Evolutionary conservation across 2,113 vertebrate species (phyloP), one percentile per base, ranked within the genome.

Genomic region (Zingel zingel): DNA sequence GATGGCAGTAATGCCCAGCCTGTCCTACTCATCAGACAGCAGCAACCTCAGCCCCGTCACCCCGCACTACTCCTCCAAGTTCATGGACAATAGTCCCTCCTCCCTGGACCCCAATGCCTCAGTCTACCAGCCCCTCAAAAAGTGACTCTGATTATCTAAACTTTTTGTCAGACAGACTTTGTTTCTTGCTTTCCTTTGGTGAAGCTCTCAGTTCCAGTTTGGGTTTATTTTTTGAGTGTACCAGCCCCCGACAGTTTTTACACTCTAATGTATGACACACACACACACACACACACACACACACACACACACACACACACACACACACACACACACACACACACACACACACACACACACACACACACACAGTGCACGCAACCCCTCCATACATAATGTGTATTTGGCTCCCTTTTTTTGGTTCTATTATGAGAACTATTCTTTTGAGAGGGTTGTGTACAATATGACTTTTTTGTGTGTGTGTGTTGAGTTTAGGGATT

Each of bases 1-100:
- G 85, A 99, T 99, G 98, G 98, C 98, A 0, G 98, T 99, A 84
- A 99, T 99, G 98, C 98, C 98, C 91, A 99, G 97, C 93, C 97
- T 99, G 90, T 95, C 96, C 0, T 99, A 99, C 96, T 97, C 96
- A 0, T 95, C 97, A 2, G 97, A 98, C 85, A 92, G 96, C 95
- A 97, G 96, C 95, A 97, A 95, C 72, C 95, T 97, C 89, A 97
- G 95, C 89, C 95, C 97, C 0, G 97, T 99, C 48, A 93, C 97
- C 74, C 98, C 98, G 11, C 98, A 99, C 89, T 99, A 99, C 69
- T 99, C 98, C 61, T 99, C 98, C 94, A 99, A 99, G 93, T 99
- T 99, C 93, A 98, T 99, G 98, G 98, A 99, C 96, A 97, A 97
- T 92, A 98, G 96, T 94, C 97, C 98, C 91, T 99, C 98, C 48